Evolutionary conservation across 2,797 vertebrate genomes (phyloP), one percentile per base, ranked within the genome.

Genomic region (Gallinago stenura): DNA sequence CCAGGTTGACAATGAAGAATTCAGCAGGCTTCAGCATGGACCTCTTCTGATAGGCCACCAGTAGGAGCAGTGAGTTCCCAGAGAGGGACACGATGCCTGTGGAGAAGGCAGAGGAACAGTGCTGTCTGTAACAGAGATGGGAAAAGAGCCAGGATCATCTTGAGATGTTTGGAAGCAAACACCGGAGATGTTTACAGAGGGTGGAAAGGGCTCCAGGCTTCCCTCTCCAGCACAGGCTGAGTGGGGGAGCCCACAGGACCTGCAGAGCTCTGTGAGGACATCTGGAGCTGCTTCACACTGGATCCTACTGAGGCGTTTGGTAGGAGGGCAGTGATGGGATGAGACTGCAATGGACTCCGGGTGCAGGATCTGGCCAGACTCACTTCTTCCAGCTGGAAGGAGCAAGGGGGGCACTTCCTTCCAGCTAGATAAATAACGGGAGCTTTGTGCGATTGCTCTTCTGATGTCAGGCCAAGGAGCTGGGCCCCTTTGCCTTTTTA

Each of bases 1-100:
- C 98, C 76, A 99, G 97, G 97, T 98, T 99, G 93, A 99, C 97
- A 13, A 99, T 98, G 96, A 99, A 99, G 97, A 98, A 98, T 96
- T 99, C 98, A 0, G 98, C 98, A 15, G 99, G 99, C 95, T 99
- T 99, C 96, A 99, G 97, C 78, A 98, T 97, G 15, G 98, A 98
- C 58, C 98, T 97, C 95, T 98, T 99, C 94, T 96, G 98, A 96
- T 98, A 98, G 20, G 98, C 99, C 89, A 99, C 98, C 93, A 99
- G 97, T 91, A 99, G 97, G 80, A 99, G 98, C 82, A 98, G 93
- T 2, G 98, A 97, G 95, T 99, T 99, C 53, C 98, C 98, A 65
- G 83, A 85, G 98, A 71, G 66, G 98, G 97, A 95, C 98, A 98
- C 41, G 95, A 97, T 43, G 96, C 98, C 99, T 99, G 96, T 0